phyloP scores from a whole-genome alignment of 1,140 invertebrate genomes.

The Galleria mellonella region DNA sequence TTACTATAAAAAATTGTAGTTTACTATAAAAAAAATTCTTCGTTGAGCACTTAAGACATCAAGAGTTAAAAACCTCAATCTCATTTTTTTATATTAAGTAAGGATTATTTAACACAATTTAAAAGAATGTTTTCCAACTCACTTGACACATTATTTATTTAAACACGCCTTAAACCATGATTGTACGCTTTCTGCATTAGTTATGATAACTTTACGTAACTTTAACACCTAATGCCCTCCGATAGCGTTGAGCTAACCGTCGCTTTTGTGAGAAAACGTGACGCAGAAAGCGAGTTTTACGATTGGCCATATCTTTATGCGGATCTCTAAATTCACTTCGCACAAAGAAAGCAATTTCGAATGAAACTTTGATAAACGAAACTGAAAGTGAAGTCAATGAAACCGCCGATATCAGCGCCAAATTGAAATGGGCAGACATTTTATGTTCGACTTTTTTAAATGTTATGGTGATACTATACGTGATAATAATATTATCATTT shows the following conservation, averaged over 20 bases:
- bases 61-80: too few species aligned
- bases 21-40: too few species aligned
- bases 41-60: too few species aligned
- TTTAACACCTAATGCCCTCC: neutral
- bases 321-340: conserved; percentile 30
- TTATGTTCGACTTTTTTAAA: too few species aligned
- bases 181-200: conserved; percentile 1
- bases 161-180: too few species aligned
- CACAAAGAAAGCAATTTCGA: conserved; percentile 45
- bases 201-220: conserved; percentile 39
- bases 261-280: conserved; percentile 35
- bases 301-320: conserved; percentile 32
- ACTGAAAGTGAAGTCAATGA: conserved; percentile 48
- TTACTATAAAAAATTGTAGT: too few species aligned
- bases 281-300: conserved; percentile 47
- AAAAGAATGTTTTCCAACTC: too few species aligned
- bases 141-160: too few species aligned
- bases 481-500: too few species aligned
- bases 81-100: too few species aligned
- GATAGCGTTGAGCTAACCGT: neutral
- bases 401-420: conserved; percentile 19
- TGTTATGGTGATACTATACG: too few species aligned
- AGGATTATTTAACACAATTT: too few species aligned
- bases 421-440: conserved; percentile 23
- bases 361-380: conserved; percentile 41